A percentile compares a stretch with the other conserved stretches of the same genome.
phyloP scores from a whole-genome alignment of 2,888 invertebrate species.

The Hemicrepidius hirtus region DNA sequence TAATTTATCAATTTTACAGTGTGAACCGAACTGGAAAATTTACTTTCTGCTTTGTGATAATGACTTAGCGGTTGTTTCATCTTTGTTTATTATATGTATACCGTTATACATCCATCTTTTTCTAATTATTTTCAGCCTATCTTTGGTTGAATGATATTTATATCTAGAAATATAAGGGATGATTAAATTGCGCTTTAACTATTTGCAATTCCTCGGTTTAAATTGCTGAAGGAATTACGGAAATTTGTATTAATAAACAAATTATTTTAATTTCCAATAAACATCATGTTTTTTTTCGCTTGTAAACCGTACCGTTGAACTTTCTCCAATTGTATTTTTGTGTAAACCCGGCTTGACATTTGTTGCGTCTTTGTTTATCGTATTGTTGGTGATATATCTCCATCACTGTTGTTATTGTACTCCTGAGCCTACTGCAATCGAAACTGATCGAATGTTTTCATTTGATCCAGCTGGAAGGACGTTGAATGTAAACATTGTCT shows the following conservation, averaged over 20 bases:
- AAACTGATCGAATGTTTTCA: constrained; percentile 42
- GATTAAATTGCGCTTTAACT: too few relatives aligned
- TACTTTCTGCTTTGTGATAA: too few relatives aligned
- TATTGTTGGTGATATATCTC: background rate
- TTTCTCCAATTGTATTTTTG: constrained; percentile 17
- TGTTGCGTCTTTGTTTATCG: constrained; percentile 38
- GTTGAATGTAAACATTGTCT: constrained; percentile 53
- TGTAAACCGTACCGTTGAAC: constrained; percentile 5
- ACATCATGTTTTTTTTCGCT: background rate
- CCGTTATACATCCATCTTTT: too few relatives aligned
- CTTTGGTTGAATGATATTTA: too few relatives aligned
- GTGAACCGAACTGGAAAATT: too few relatives aligned
- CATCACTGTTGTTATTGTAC: constrained; percentile 22
- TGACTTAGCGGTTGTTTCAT: too few relatives aligned
- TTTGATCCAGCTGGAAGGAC: constrained; percentile 51
- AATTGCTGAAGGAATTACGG: too few relatives aligned
- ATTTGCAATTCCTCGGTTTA: too few relatives aligned
- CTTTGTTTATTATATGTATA: too few relatives aligned
- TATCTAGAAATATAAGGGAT: too few relatives aligned
- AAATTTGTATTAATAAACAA: constrained; percentile 4
- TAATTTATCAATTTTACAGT: too few relatives aligned
- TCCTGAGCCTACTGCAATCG: constrained; percentile 13
- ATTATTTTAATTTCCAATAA: background rate
- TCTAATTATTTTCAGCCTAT: too few relatives aligned
- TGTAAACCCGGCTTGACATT: constrained; percentile 51